Percentiles rank a stretch among this genome's conserved stretches.
These are phyloP conservation scores for Ceryle rudis DNA, from an alignment of 2,797 vertebrate species.

Conservation along the genomic window DNA sequence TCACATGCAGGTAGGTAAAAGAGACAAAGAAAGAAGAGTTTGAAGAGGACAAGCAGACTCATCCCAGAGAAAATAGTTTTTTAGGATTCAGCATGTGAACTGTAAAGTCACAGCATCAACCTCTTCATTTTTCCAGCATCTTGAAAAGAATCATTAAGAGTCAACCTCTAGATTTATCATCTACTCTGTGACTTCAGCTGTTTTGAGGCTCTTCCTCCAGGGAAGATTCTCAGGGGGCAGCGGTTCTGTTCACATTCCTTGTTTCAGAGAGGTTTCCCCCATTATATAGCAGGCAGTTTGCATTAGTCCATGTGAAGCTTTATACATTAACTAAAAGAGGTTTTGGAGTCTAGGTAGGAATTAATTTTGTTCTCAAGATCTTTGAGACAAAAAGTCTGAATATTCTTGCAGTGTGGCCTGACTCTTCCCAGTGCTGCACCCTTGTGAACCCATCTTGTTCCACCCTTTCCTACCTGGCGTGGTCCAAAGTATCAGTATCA, in stretches of 20 bases:
- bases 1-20: fast-evolving
- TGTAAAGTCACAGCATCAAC: not conserved
- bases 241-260: not conserved
- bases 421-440: not conserved
- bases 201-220: not conserved
- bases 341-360: not conserved
- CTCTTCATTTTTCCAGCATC: not conserved
- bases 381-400: not conserved
- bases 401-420: not conserved
- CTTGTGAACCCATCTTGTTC: not conserved
- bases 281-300: not conserved
- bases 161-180: not conserved
- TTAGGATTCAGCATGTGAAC: not conserved
- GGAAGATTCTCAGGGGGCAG: not conserved
- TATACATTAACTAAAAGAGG: fast-evolving
- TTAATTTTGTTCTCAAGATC: not conserved
- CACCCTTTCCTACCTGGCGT: not conserved
- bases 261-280: not conserved
- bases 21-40: not conserved
- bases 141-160: not conserved
- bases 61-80: fast-evolving
- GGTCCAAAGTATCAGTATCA: not conserved
- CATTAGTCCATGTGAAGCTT: not conserved
- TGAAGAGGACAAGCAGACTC: not conserved
- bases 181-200: not conserved